Evolutionary conservation across 2,113 vertebrate species (phyloP).

Genomic region (Salvelinus sp.): DNA sequence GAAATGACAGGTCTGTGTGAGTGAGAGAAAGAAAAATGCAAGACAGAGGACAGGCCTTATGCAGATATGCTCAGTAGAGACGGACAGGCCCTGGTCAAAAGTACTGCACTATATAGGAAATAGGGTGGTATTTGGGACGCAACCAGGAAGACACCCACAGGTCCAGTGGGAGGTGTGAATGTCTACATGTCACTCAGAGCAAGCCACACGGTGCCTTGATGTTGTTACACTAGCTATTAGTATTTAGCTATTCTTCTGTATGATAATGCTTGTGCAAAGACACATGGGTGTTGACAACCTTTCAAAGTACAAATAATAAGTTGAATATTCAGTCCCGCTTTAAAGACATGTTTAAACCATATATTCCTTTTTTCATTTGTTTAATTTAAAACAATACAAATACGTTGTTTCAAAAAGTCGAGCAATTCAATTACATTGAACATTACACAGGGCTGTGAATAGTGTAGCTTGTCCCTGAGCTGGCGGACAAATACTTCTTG

Average conservation of each 20-base stretch:
- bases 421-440: no score
- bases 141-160: not conserved
- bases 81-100: not conserved
- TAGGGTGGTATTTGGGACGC: no score
- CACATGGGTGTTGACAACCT: not conserved
- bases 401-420: no score
- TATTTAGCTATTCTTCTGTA: not conserved
- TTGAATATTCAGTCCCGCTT: no score
- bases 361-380: no score
- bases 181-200: constrained; percentile 45
- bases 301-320: no score
- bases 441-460: no score
- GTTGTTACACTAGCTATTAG: constrained; percentile 18
- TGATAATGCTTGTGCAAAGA: not conserved
- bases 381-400: no score
- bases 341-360: no score
- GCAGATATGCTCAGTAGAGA: constrained; percentile 10
- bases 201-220: constrained; percentile 44
- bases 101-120: no score
- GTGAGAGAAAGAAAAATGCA: constrained; percentile 50
- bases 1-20: constrained; percentile 63
- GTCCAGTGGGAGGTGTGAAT: constrained; percentile 39
- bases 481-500: no score
- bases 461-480: no score
- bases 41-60: constrained; percentile 12